A percentile compares a stretch with the other conserved stretches of the same genome.
These are phyloP conservation scores for Petaurus breviceps DNA, from an alignment of 2,113 vertebrate species.

Conservation along the genomic window DNA sequence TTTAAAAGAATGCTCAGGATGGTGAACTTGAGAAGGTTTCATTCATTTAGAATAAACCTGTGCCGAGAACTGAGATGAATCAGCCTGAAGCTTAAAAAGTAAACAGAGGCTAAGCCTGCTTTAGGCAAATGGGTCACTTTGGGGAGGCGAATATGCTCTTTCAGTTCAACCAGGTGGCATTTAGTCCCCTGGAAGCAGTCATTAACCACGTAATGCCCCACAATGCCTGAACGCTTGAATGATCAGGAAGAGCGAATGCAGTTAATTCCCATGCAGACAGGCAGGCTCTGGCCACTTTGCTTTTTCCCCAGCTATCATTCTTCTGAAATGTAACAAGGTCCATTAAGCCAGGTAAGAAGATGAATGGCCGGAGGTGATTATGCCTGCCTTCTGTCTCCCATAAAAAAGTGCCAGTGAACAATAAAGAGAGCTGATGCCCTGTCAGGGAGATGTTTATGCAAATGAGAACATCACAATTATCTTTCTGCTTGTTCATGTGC, in stretches of 20 bases:
- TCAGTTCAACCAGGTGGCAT: background rate
- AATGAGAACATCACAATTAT: constrained; percentile 50
- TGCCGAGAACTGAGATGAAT: constrained; percentile 24
- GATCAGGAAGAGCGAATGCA: constrained; percentile 46
- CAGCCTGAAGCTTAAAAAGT: constrained; percentile 13
- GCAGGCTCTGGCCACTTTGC: constrained; percentile 37
- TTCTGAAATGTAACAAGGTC: constrained; percentile 38
- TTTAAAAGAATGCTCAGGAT: background rate
- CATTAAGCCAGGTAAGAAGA: constrained; percentile 60
- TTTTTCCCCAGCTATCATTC: constrained; percentile 64
- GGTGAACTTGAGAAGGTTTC: background rate
- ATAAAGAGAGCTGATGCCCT: constrained; percentile 66
- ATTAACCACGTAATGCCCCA: background rate
- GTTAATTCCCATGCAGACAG: constrained; percentile 48
- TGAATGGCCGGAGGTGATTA: constrained; percentile 50
- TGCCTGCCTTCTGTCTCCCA: constrained; percentile 60
- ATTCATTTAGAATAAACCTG: constrained; percentile 3
- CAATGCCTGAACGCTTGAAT: constrained; percentile 17
- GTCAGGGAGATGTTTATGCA: constrained; percentile 68
- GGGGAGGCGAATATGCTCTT: background rate
- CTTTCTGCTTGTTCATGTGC: constrained; percentile 35
- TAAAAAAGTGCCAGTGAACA: constrained; percentile 62
- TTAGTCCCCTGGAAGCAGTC: background rate
- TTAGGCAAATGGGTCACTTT: background rate
- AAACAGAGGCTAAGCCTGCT: background rate